phyloP scores from a whole-genome alignment of 1,140 invertebrate species.

The Phocides pigmalion region DNA sequence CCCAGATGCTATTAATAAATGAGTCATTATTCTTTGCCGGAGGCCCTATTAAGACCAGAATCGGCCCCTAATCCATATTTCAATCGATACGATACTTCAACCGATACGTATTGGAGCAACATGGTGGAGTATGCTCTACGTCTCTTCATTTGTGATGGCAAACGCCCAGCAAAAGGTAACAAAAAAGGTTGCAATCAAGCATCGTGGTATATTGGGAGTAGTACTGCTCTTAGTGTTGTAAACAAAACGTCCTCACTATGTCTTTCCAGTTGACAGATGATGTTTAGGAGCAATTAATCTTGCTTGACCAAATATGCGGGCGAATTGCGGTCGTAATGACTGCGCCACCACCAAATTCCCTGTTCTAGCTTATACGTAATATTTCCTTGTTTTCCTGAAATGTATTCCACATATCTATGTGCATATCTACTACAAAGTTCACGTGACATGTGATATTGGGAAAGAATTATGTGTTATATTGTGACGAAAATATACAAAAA shows the following conservation, averaged over 20 bases:
- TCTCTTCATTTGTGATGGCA: too few relatives aligned
- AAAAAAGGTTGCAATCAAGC: too few relatives aligned
- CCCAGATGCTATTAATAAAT: too few relatives aligned
- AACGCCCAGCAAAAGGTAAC: too few relatives aligned
- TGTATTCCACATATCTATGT: constrained; percentile 5
- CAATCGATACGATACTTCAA: too few relatives aligned
- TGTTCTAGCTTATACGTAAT: constrained; percentile 1
- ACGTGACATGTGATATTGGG: constrained; percentile 12
- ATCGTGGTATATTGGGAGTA: not conserved
- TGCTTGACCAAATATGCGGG: constrained; percentile 73
- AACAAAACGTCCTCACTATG: constrained; percentile 65
- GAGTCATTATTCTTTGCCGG: too few relatives aligned
- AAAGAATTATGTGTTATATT: not conserved
- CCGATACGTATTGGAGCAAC: too few relatives aligned
- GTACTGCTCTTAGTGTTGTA: constrained; percentile 49
- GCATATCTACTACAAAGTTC: too few relatives aligned
- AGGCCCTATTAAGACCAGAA: too few relatives aligned
- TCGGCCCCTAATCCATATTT: too few relatives aligned
- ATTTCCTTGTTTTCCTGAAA: constrained; percentile 17
- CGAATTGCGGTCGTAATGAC: constrained; percentile 63
- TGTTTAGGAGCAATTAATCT: constrained; percentile 73
- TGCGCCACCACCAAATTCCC: constrained; percentile 41
- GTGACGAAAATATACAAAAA: constrained; percentile 5
- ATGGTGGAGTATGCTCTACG: too few relatives aligned
- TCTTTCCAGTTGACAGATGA: constrained; percentile 66